A percentile compares a stretch with the other conserved stretches of the same genome.
These are phyloP conservation scores for Ichneumon xanthorius DNA, from an alignment of 2,888 invertebrate species.

Conservation along the genomic window DNA sequence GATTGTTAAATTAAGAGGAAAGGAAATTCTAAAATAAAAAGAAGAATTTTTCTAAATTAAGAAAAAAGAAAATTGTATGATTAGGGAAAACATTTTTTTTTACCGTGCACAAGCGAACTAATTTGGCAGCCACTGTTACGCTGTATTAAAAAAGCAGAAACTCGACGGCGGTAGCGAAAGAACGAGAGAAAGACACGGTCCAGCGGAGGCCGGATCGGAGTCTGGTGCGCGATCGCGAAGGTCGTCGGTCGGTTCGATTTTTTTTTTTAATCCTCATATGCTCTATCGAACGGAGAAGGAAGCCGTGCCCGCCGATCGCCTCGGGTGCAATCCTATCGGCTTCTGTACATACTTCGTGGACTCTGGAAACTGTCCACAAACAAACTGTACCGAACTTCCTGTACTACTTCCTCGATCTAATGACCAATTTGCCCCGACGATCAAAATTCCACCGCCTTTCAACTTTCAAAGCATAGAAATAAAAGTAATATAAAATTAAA, in stretches of 20 bases:
- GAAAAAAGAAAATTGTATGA: not conserved
- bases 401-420: conserved; percentile 10
- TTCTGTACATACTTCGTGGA: not conserved
- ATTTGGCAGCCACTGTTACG: conserved; percentile 1
- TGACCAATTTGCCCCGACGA: not conserved
- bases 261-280: not conserved
- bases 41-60: too few relatives aligned
- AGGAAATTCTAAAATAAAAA: not conserved
- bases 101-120: not conserved
- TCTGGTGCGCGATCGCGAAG: conserved; percentile 49
- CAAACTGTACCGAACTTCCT: conserved; percentile 15
- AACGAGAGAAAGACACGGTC: conserved; percentile 24
- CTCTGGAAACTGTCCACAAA: not conserved
- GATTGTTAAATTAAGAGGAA: not conserved
- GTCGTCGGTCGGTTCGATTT: conserved; percentile 37
- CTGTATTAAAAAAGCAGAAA: not conserved
- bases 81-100: not conserved
- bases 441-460: not conserved
- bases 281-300: conserved; percentile 41
- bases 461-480: not conserved
- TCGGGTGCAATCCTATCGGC: conserved; percentile 29
- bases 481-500: not conserved
- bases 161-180: conserved; percentile 35
- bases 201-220: conserved; percentile 25
- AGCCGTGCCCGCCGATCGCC: conserved; percentile 41